Evolutionary conservation across 2,113 vertebrate species (phyloP).

Genomic region (Urocitellus parryii): DNA sequence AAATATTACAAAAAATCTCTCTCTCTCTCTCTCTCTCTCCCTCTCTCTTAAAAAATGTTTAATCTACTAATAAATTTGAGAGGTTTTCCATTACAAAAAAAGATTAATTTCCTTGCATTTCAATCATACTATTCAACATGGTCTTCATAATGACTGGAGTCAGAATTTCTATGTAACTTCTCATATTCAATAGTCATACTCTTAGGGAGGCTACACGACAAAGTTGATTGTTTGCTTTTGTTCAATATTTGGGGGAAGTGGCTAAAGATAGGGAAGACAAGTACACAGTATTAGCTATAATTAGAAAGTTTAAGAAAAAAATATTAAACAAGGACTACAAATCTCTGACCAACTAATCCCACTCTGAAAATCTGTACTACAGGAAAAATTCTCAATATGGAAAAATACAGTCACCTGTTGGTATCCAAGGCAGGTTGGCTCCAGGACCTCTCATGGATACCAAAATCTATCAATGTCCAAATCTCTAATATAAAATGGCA

Average conservation of each 20-base stretch:
- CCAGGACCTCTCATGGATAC: neutral
- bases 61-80: neutral
- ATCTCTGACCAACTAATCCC: neutral
- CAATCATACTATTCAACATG: slow-evolving; percentile 20
- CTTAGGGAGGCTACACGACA: neutral
- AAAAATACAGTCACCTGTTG: neutral
- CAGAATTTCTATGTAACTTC: slow-evolving; percentile 44
- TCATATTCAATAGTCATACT: slow-evolving; percentile 6
- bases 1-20: too few relatives aligned
- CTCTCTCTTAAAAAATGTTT: slow-evolving; percentile 49
- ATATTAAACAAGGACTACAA: neutral
- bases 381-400: slow-evolving; percentile 27
- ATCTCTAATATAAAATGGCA: neutral
- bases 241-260: neutral
- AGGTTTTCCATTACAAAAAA: too few relatives aligned
- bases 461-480: neutral
- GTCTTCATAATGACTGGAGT: slow-evolving; percentile 1
- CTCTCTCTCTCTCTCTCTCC: too few relatives aligned
- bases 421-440: neutral
- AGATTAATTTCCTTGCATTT: slow-evolving; percentile 12
- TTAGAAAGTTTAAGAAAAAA: neutral
- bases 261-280: slow-evolving; percentile 41
- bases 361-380: neutral
- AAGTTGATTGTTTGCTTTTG: neutral
- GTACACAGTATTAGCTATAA: slow-evolving; percentile 21